Evolutionary conservation across 2,113 vertebrate genomes (phyloP).

Genomic region (Phoxinus phoxinus): DNA sequence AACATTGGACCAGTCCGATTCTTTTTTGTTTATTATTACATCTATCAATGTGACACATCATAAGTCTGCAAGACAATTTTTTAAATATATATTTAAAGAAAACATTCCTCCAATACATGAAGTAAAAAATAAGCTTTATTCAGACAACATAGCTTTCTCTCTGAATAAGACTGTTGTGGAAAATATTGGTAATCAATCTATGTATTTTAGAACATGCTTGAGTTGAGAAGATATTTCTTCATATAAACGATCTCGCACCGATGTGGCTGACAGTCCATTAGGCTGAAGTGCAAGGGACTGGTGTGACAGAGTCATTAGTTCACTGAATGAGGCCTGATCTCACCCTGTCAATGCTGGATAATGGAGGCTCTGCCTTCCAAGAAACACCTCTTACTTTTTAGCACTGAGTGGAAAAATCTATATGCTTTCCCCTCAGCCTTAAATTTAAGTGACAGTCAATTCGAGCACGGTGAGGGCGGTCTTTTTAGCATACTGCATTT

Average conservation of each 20-base stretch:
- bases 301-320: slow-evolving; percentile 59
- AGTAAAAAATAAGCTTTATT: background rate
- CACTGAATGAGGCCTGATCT: slow-evolving; percentile 54
- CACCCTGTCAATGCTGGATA: slow-evolving; percentile 59
- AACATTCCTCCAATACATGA: background rate
- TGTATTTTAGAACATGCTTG: slow-evolving; percentile 56
- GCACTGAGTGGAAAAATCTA: slow-evolving; percentile 18
- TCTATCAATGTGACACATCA: no score
- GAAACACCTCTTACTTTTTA: slow-evolving; percentile 52
- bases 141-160: background rate
- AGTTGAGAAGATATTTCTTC: slow-evolving; percentile 62
- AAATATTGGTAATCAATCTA: slow-evolving; percentile 41
- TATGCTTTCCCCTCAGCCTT: background rate
- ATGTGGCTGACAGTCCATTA: slow-evolving; percentile 56
- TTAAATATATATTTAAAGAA: background rate
- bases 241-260: slow-evolving; percentile 63
- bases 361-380: slow-evolving; percentile 56
- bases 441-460: slow-evolving; percentile 33
- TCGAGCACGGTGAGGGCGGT: background rate
- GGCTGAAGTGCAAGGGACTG: background rate
- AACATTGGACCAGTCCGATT: no score
- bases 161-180: slow-evolving; percentile 6
- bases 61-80: no score
- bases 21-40: no score
- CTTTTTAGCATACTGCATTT: slow-evolving; percentile 33